Evolutionary conservation across 2,888 invertebrate genomes (phyloP), one percentile per base, ranked within the genome.

Genomic region (Meliscaeva auricollis): DNA sequence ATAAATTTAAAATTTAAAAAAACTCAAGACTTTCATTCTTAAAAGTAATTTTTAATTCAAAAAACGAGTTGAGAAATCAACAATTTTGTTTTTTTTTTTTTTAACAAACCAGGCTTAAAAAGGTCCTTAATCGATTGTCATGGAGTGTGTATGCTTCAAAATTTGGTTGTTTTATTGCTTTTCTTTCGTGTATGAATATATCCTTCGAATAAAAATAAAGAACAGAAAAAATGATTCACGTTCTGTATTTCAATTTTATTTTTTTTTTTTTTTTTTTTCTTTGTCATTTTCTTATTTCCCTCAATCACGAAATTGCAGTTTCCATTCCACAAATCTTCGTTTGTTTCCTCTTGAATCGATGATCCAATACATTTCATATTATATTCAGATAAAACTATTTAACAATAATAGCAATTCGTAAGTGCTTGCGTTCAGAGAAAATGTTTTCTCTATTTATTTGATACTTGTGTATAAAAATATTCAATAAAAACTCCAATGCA

Each of bases 311-410:
- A 56, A 56, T 56, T 56, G 56, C 56, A 56, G 32, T 54, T 52
- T 48, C 13, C 8, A 30, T 54, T 56, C 35, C 20, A 17, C 17
- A 7, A 9, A 17, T 46, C 9, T 35, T 32, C 56, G 9, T 35
- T 35, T n/a, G 2, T 30, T 9, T 50, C 4, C 9, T 15, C 13
- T 32, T 44, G 15, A 62, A 62, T 62, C 15, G 8, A 62, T 62
- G n/a, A 62, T 41, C 44, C n/a, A 15, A 44, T 62, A 38, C 17
- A 4, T n/a, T 5, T 44, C 35, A 32, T 35, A 35, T 56, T 26
- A 15, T 62, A 26, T 62, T 26, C 41, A 62, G 13, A 62, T 62
- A 62, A 62, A 32, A 44, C 44, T 44, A 44, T 38, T 62, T 62
- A 44, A 62, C n/a, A 11, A 26, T 15, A 11, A 26, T 26, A 62